Evolutionary conservation across 2,113 vertebrate species (phyloP), one percentile per base, ranked within the genome.

Genomic region (Pristiophorus japonicus): DNA sequence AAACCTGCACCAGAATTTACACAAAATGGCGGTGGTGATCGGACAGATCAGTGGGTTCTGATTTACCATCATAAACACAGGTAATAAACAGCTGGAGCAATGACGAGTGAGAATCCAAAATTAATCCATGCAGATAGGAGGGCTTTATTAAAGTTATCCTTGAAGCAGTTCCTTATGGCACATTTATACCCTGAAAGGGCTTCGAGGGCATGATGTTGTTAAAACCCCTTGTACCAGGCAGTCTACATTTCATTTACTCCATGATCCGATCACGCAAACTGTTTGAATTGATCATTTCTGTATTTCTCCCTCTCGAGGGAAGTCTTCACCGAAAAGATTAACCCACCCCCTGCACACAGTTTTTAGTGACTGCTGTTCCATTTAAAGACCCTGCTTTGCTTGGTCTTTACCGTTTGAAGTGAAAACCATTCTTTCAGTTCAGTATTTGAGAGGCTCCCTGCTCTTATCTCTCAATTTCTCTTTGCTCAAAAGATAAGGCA

Each of bases 401-500:
- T 45, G 22, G n/a, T 30, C n/a, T 93, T 65, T 45, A 42, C 34
- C 62, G 20, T 93, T n/a, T 66, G 62, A 66, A 66, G 16, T 42
- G 59, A 93, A 92, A 42, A 55, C 24, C n/a, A 93, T 93, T 93
- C 91, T n/a, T n/a, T 92, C 55, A 59, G 30, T 20, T 59, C 27
- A n/a, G 34, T 8, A 34, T 63, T 59, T 11, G 70, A 34, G 70
- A 73, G 70, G 30, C 30, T 73, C 27, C 55, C 51, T 38, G 59
- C 59, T 92, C 51, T 92, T 63, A 92, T n/a, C 88, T 90, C 8
- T 42, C 30, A 66, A 66, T 66, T 93, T 66, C 16, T 66, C n/a
- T 66, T 65, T 24, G 20, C 12, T 92, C 38, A 92, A 92, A 92
- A 92, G 90, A 92, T 92, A 93, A 93, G 62, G 34, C n/a, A 42